Percentiles rank a stretch among this genome's conserved stretches.
Conservation (phyloP, 2,888 invertebrate genomes). For the Ganaspis brasiliensis region DNA sequence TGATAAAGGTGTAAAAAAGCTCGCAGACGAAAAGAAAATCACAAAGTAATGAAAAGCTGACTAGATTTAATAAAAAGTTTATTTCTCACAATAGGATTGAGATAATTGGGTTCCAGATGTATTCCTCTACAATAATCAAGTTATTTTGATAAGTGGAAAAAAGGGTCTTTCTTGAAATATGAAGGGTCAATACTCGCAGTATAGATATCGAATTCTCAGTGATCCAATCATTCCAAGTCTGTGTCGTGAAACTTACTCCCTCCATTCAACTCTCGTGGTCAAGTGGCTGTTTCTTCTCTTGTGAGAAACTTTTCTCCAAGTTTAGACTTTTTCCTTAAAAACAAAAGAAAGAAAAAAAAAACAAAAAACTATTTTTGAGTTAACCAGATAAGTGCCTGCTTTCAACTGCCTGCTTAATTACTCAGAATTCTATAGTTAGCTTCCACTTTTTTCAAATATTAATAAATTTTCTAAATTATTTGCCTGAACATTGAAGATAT, state of each 20-base stretch:
- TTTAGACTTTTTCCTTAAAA: too few species aligned
- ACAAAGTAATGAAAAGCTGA: constrained; percentile 45
- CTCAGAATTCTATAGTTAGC: neutral
- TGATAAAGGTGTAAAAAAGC: neutral
- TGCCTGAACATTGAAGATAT: neutral
- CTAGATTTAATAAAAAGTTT: constrained; percentile 66
- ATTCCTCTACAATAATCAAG: constrained; percentile 67
- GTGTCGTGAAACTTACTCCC: constrained; percentile 77
- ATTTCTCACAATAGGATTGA: constrained; percentile 63
- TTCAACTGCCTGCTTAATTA: constrained; percentile 28
- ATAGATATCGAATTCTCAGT: constrained; percentile 74
- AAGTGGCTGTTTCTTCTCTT: constrained; percentile 71
- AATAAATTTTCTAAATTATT: constrained; percentile 27
- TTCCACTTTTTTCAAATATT: neutral
- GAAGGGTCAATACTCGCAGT: constrained; percentile 22
- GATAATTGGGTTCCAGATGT: constrained; percentile 71
- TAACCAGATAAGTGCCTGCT: neutral
- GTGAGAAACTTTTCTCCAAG: constrained; percentile 73
- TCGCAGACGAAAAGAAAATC: constrained; percentile 18
- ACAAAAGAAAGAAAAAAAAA: too few species aligned
- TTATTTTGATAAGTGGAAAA: constrained; percentile 72
- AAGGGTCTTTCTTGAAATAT: constrained; percentile 7
- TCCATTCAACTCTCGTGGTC: constrained; percentile 76
- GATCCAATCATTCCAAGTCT: constrained; percentile 79
- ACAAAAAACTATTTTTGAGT: too few species aligned